Base-by-base conservation (phyloP, 2,888 invertebrate species). In the Cephus rjabovi region DNA sequence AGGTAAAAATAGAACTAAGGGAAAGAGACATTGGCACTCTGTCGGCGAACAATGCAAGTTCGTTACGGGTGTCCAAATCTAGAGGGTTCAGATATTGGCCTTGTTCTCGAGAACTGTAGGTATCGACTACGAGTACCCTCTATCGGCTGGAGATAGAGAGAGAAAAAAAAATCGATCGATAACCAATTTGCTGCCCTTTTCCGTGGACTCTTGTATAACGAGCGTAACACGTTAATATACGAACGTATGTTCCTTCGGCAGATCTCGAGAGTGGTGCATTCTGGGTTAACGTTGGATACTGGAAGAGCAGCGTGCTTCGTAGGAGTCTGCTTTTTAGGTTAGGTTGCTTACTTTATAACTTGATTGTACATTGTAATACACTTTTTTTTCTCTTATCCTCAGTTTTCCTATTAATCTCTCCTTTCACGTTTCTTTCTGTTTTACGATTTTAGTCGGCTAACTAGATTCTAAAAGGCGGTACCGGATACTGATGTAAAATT, bases 131-230 rank as follows among this genome's bases (percentile, higher is more conserved):
- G 56, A 23, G 56, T 56, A 9, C 15, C 9, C 15, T 12, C 56
- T 56, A 56, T 23, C 23, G 23, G 56, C 15, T 56, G 23, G 56
- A 33, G 3, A 33, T 33, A 33, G 33, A 33, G 68, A 31, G 31
- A 30, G 12, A 74, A 35, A 68, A 78, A 74, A 74, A 76, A 76
- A 77, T 34, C 74, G 75, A 76, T 81, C 79, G 77, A 81, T 81
- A 79, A 74, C 70, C 79, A 81, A 79, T 81, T 81, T 76, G 40
- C 37, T 73, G 73, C n/a, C 69, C 74, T 75, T 79, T 73, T 30
- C 73, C 34, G 68, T 56, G 23, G 23, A 56, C 56, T 56, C 23
- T 6, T 6, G 9, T 56, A 56, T 56, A 56, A 56, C 23, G 56
- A 56, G 23, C 23, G 56, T 56, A 56, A 56, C 56, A 23, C 56